phyloP scores from a whole-genome alignment of 2,888 invertebrate genomes.

The Lumbricus terrestris region DNA sequence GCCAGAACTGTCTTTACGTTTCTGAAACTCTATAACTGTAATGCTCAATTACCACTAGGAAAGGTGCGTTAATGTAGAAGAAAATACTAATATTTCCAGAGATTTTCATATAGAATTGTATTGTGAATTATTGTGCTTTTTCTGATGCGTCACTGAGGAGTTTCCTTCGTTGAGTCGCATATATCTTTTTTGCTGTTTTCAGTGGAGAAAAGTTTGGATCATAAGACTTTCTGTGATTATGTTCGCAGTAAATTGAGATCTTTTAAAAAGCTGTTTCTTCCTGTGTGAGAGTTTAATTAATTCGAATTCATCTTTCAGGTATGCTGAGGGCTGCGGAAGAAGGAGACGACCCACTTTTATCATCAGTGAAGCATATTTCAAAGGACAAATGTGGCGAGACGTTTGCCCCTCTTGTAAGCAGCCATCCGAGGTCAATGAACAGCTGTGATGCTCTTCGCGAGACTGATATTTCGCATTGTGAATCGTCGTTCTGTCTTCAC shows the following conservation, averaged over 20 bases:
- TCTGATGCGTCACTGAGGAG: neutral
- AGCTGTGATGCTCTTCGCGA: neutral
- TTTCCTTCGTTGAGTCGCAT: no score
- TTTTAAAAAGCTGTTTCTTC: neutral
- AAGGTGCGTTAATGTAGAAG: neutral
- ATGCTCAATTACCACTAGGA: neutral
- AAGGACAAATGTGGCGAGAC: neutral
- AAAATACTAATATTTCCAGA: neutral
- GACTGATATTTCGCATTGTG: neutral
- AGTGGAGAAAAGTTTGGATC: neutral
- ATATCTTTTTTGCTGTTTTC: neutral
- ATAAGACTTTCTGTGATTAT: neutral
- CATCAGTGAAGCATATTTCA: neutral
- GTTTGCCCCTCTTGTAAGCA: no score
- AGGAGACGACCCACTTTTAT: neutral
- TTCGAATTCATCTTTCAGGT: neutral
- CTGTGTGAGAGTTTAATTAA: neutral
- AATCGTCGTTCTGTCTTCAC: neutral
- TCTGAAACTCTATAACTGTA: neutral
- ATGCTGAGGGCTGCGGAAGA: neutral
- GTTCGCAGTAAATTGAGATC: neutral
- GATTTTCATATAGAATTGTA: neutral
- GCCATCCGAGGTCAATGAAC: neutral
- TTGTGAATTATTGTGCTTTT: neutral
- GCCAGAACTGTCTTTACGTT: neutral